Conservation (phyloP, 1,140 invertebrate genomes). For the Parasteatoda tepidariorum region DNA sequence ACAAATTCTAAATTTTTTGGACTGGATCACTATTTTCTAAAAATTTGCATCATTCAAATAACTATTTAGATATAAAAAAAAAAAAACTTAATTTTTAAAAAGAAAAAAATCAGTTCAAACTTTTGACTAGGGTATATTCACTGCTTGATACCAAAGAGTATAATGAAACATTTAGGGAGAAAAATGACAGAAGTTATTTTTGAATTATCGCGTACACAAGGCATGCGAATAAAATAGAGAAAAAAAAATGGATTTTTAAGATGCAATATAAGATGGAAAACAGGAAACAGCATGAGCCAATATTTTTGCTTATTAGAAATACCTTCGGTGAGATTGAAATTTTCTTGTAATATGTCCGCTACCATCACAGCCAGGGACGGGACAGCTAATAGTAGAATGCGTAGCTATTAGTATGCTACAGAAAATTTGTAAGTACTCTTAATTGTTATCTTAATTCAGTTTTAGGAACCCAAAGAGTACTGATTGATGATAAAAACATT, state of each 20-base stretch:
- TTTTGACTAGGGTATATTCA: no score
- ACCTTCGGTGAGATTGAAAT: conserved; percentile 70
- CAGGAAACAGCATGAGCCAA: conserved; percentile 53
- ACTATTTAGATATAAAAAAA: no score
- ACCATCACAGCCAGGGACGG: conserved; percentile 71
- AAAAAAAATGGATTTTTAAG: conserved; percentile 50
- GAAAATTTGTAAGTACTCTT: not conserved
- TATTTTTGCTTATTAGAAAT: conserved; percentile 41
- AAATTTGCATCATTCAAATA: no score
- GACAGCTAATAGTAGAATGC: conserved; percentile 65
- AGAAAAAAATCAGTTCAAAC: no score
- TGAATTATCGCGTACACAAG: conserved; percentile 27
- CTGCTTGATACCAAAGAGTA: conserved; percentile 2
- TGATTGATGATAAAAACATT: not conserved
- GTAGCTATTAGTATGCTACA: conserved; percentile 41
- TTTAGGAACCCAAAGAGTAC: no score
- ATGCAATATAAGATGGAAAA: conserved; percentile 48
- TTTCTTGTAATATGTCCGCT: conserved; percentile 71
- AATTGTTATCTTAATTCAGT: not conserved
- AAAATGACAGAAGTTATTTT: conserved; percentile 22
- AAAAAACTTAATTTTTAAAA: no score
- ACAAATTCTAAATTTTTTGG: no score
- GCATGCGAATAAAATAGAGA: conserved; percentile 58
- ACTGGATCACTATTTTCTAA: no score
- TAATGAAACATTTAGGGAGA: not conserved